A percentile compares a stretch with the other conserved stretches of the same genome.
Evolutionary conservation across 2,113 vertebrate species (phyloP).

Genomic region (Cepphus grylle): DNA sequence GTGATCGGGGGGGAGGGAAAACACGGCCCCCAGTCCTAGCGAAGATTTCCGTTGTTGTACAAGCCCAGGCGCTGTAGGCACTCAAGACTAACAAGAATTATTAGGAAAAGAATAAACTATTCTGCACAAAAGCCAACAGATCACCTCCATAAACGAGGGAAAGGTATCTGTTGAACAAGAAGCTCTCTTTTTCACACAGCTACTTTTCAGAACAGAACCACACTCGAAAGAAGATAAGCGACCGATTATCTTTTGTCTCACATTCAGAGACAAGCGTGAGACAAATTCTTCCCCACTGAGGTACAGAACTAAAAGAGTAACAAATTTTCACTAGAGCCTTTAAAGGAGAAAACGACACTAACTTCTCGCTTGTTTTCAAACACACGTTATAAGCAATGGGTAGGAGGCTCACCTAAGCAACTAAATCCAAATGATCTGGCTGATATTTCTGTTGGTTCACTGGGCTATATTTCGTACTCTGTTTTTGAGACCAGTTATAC

Average conservation of each 20-base stretch:
- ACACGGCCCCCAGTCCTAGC: not conserved
- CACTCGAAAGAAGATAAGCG: not conserved
- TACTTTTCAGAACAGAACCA: not conserved
- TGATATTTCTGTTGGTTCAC: not conserved
- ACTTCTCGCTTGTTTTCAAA: not conserved
- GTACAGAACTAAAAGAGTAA: not conserved
- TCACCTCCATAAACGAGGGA: not conserved
- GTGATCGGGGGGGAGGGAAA: not conserved
- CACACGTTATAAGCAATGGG: fast-evolving
- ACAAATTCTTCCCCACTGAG: not conserved
- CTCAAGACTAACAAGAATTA: not conserved
- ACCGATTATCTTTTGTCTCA: not conserved
- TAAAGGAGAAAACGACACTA: not conserved
- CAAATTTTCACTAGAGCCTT: not conserved
- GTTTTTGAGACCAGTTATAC: not conserved
- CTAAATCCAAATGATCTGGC: not conserved
- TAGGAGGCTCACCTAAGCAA: not conserved
- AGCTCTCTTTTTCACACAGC: not conserved
- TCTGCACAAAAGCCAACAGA: not conserved
- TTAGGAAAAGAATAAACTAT: not conserved
- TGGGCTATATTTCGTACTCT: not conserved
- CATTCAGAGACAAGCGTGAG: not conserved
- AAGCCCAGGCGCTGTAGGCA: not conserved
- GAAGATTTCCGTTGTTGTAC: too few relatives aligned
- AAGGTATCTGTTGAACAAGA: not conserved